A percentile compares a stretch with the other conserved stretches of the same genome.
phyloP scores from a whole-genome alignment of 1,140 invertebrate species.

The Procambarus virginalis region DNA sequence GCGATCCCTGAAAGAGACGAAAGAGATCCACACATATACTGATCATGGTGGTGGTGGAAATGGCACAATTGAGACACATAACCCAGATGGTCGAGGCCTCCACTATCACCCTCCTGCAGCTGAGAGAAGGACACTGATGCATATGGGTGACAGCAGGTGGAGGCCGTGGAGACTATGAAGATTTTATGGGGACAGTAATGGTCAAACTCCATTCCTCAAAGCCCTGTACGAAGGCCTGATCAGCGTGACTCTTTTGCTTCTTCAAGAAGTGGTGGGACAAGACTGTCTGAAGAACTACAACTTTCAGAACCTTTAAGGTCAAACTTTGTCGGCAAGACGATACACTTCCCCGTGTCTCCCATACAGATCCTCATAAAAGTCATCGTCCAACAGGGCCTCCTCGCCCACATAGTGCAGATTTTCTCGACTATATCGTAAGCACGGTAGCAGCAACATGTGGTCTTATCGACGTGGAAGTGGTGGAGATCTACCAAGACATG shows the following conservation, averaged over 20 bases:
- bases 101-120: slow-evolving; percentile 67
- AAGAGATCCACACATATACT: slow-evolving; percentile 70
- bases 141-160: slow-evolving; percentile 82
- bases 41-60: slow-evolving; percentile 40
- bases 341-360: slow-evolving; percentile 39
- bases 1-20: slow-evolving; percentile 74
- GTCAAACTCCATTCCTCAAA: slow-evolving; percentile 45
- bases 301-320: slow-evolving; percentile 51
- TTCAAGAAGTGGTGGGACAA: slow-evolving; percentile 65
- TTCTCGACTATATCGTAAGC: slow-evolving; percentile 84
- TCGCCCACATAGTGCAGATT: slow-evolving; percentile 91
- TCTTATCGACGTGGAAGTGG: slow-evolving; percentile 57
- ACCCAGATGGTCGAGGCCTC: slow-evolving; percentile 1
- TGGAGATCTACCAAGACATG: slow-evolving; percentile 52
- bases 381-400: slow-evolving; percentile 74
- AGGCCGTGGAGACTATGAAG: slow-evolving; percentile 82
- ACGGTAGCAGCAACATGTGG: slow-evolving; percentile 65
- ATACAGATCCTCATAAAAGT: slow-evolving; percentile 42
- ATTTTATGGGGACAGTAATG: slow-evolving; percentile 78
- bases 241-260: slow-evolving; percentile 64
- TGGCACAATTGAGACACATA: background rate
- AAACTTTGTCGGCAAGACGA: slow-evolving; percentile 44
- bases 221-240: slow-evolving; percentile 40
- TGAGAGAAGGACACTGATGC: slow-evolving; percentile 86
- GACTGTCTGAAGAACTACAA: slow-evolving; percentile 66